Evolutionary conservation across 2,888 invertebrate species (phyloP), one percentile per base, ranked within the genome.

Genomic region (Coleophora deauratella): DNA sequence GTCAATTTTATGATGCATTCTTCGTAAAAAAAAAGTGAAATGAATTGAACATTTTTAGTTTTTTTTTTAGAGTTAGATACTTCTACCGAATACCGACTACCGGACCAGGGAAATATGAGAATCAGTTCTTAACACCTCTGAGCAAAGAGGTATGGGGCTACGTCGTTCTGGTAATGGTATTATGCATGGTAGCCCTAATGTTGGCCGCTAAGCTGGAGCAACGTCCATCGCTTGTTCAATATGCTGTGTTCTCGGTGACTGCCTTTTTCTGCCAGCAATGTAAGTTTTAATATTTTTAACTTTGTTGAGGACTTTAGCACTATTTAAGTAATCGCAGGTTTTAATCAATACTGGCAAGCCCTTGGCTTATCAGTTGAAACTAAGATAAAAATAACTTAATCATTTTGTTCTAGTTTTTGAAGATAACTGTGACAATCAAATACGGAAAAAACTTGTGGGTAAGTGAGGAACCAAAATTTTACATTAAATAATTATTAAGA

Each of bases 111-210:
- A 79, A 72, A 42, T 70, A 64, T 11, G 75, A 80, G 51, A 79
- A 81, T 46, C 76, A 85, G 47, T 87, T 88, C 41, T 52, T 88
- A 1, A 72, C 74, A 42, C 88, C 88, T 0, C 61, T 88, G 3
- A 71, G 78, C 9, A 21, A 51, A 0, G 63, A 57, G 0, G 64
- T 72, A 0, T 88, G 88, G 88, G 59, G 63, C 40, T 60, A 66
- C 28, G 66, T 74, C 10, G 21, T 75, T 0, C 69, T 59, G 4
- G 51, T 75, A 1, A 55, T 58, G 1, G 7, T 51, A 0, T 28
- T 82, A 3, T 80, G 87, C 42, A 65, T 62, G 1, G 1, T 66
- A 0, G 56, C 74, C 1, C 51, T 88, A 7, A 51, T 80, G 35
- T 33, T 74, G 2, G 52, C 78, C 6, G 72, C 76, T 10, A 56